These are phyloP conservation scores for Lasioglossum zephyrum DNA, from an alignment of 2,888 invertebrate species.

Conservation along the genomic window DNA sequence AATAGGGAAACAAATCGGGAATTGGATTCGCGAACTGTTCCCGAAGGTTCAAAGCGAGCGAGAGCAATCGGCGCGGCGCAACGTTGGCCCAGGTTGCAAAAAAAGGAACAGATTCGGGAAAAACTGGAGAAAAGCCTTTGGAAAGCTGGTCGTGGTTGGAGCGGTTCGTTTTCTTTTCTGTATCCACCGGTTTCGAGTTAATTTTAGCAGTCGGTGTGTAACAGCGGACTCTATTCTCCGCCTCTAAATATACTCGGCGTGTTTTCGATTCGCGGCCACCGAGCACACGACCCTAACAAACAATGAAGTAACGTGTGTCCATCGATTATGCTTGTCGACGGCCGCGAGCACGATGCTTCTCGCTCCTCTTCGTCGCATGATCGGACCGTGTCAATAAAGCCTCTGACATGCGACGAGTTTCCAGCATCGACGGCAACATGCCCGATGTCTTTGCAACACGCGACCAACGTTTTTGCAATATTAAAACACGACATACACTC, in stretches of 20 bases:
- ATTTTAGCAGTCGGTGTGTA: slow-evolving; percentile 37
- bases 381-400: slow-evolving; percentile 31
- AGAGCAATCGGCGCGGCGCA: neutral
- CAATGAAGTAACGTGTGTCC: slow-evolving; percentile 5
- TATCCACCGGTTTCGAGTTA: slow-evolving; percentile 25
- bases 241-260: slow-evolving; percentile 30
- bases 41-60: neutral
- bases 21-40: neutral
- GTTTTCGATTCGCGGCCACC: slow-evolving; percentile 40
- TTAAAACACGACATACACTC: neutral
- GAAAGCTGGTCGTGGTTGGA: neutral
- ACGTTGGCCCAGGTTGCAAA: neutral
- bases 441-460: neutral
- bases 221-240: slow-evolving; percentile 12
- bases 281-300: neutral
- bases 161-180: slow-evolving; percentile 19
- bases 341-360: slow-evolving; percentile 8
- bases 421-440: neutral
- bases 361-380: slow-evolving; percentile 35
- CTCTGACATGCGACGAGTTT: neutral
- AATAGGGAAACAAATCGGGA: neutral
- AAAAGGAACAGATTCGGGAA: neutral
- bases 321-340: slow-evolving; percentile 34
- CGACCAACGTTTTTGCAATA: neutral
- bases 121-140: neutral